Evolutionary conservation across 2,888 invertebrate species (phyloP), one percentile per base, ranked within the genome.

Genomic region (Lydus trimaculatus): DNA sequence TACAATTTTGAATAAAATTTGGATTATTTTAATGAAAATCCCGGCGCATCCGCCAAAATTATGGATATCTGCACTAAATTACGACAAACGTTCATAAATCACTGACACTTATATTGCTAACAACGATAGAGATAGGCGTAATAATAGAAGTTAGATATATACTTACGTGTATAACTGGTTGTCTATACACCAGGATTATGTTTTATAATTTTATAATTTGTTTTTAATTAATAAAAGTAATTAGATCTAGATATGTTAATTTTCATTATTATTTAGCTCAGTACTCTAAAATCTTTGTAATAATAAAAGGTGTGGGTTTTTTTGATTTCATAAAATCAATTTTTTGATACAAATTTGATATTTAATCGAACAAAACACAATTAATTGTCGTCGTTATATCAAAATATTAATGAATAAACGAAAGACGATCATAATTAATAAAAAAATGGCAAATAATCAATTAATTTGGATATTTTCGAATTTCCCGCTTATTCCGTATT

Each of bases 401-500:
- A n/a, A n/a, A n/a, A n/a, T n/a, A n/a, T n/a, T n/a, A n/a, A n/a
- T n/a, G n/a, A n/a, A n/a, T 4, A 28, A 28, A 28, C 28, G 28
- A 28, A 28, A 28, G 28, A 4, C 28, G 4, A 4, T 28, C 4
- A 28, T 33, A 11, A 33, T 33, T 9, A 33, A 33, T 33, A 6
- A 33, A 7, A n/a, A 9, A 33, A 6, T 33, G 5, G 1, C 33
- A 33, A 33, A 33, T 33, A 33, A 33, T 33, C 33, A 33, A 7
- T 33, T 33, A 33, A 11, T 43, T 17, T 28, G 28, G 4, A 28
- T 3, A 28, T 28, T 1, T 48, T 48, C 11, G 13, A 48, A 48
- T 60, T 28, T 64, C 20, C 58, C 67, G 73, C 75, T 70, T 71
- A 11, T 31, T 25, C 48, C 20, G 56, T 69, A 71, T 66, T 70